Percentiles rank a stretch among this genome's conserved stretches.
Evolutionary conservation across 2,888 invertebrate genomes (phyloP).

Genomic region (Plebejus argus): DNA sequence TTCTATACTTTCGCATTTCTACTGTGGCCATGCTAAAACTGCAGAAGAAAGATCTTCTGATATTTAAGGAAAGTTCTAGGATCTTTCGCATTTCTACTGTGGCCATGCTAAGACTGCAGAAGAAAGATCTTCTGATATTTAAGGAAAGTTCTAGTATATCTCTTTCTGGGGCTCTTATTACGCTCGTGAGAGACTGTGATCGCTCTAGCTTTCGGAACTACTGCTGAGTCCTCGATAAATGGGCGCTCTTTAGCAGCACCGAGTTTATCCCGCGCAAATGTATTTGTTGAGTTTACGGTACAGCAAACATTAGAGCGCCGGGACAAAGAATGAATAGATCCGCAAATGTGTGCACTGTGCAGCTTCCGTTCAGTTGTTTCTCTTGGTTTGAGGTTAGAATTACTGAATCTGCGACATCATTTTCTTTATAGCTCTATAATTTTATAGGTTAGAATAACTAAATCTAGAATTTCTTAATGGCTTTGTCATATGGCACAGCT

Average conservation of each 20-base stretch:
- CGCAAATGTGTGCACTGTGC: background rate
- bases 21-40: no score
- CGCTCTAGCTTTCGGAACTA: slow-evolving; percentile 1
- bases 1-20: no score
- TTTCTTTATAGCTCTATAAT: background rate
- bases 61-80: background rate
- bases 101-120: no score
- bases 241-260: slow-evolving; percentile 8
- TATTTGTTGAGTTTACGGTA: slow-evolving; percentile 17
- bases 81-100: no score
- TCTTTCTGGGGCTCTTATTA: background rate
- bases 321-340: slow-evolving; percentile 20
- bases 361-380: background rate
- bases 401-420: background rate
- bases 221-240: slow-evolving; percentile 18
- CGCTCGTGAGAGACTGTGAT: background rate
- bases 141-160: background rate
- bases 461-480: no score
- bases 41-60: background rate
- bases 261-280: slow-evolving; percentile 10
- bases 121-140: background rate
- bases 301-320: slow-evolving; percentile 5
- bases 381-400: background rate
- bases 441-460: no score
- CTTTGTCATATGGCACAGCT: no score